These are phyloP conservation scores for Melolontha melolontha DNA, from an alignment of 2,888 invertebrate genomes.

Conservation along the genomic window DNA sequence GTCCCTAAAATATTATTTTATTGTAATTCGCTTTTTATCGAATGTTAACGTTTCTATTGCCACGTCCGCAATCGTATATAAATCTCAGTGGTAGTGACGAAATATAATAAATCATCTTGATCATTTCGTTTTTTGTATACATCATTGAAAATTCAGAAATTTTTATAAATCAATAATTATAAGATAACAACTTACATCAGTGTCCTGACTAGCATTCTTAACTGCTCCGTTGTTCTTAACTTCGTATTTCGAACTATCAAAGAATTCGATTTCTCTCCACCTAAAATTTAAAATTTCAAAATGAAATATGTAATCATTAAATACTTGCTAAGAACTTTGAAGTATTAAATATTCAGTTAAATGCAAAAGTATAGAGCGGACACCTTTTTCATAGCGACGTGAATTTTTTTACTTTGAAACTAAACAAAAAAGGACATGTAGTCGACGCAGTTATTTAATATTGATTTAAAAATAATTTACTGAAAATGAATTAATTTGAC, in stretches of 20 bases:
- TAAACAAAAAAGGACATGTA: too few species aligned
- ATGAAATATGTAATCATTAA: slow-evolving; percentile 8
- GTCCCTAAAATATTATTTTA: too few species aligned
- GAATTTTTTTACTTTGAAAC: too few species aligned
- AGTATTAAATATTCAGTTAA: too few species aligned
- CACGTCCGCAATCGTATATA: not conserved
- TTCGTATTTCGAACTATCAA: slow-evolving; percentile 62
- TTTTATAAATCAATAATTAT: not conserved
- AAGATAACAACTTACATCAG: slow-evolving; percentile 65
- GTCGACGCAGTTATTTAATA: too few species aligned
- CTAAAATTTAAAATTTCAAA: slow-evolving; percentile 70
- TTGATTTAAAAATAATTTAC: too few species aligned
- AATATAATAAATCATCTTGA: slow-evolving; percentile 36
- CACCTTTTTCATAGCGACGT: too few species aligned
- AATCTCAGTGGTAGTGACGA: slow-evolving; percentile 51
- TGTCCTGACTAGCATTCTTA: slow-evolving; percentile 68
- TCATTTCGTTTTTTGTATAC: slow-evolving; percentile 34
- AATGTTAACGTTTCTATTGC: too few species aligned
- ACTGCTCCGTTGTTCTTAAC: slow-evolving; percentile 68
- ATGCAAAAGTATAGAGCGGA: not conserved
- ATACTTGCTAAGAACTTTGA: too few species aligned
- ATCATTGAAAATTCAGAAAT: slow-evolving; percentile 42
- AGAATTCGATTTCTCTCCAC: slow-evolving; percentile 79
- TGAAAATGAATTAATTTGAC: too few species aligned
- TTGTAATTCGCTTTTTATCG: too few species aligned